Evolutionary conservation across 2,888 invertebrate genomes (phyloP), one percentile per base, ranked within the genome.

Genomic region (Thalpophila matura): DNA sequence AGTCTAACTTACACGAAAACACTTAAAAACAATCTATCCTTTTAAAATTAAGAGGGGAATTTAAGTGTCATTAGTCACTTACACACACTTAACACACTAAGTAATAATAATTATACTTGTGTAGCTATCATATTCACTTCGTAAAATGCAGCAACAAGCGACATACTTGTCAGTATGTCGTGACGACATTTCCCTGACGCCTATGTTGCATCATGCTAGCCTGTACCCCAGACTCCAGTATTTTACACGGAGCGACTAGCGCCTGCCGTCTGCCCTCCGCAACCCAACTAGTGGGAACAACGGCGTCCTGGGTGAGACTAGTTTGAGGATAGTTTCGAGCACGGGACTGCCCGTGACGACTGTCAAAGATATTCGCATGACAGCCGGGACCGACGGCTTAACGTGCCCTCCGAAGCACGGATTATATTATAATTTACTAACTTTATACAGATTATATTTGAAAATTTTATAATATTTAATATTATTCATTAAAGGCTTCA

Each of bases 401-500:
- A 45, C 53, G 63, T 63, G 63, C 62, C 62, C 62, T 62, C 62
- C 63, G 61, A 61, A 61, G 47, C 60, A 61, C 60, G 60, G 2
- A 31, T 7, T 38, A 6, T 18, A 38, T 45, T 29, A 29, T 5
- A 45, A 31, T 26, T 16, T 18, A 33, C 6, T 14, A 14, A 14
- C 14, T 14, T 14, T 6, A 14, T 33, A 14, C 5, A n/a, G 24
- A 24, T 24, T n/a, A 33, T 33, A 4, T 31, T 31, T 12, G 12
- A 12, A 4, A 10, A 4, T 31, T 31, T 31, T 31, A 12, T 33
- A 14, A 33, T 6, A n/a, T n/a, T n/a, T n/a, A n/a, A n/a, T n/a
- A n/a, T n/a, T n/a, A n/a, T n/a, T n/a, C n/a, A n/a, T n/a, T n/a
- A n/a, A n/a, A n/a, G n/a, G n/a, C n/a, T n/a, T n/a, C n/a, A n/a